These are phyloP conservation scores for Dendroctonus ponderosae DNA, from an alignment of 1,140 invertebrate genomes.

Conservation along the genomic window DNA sequence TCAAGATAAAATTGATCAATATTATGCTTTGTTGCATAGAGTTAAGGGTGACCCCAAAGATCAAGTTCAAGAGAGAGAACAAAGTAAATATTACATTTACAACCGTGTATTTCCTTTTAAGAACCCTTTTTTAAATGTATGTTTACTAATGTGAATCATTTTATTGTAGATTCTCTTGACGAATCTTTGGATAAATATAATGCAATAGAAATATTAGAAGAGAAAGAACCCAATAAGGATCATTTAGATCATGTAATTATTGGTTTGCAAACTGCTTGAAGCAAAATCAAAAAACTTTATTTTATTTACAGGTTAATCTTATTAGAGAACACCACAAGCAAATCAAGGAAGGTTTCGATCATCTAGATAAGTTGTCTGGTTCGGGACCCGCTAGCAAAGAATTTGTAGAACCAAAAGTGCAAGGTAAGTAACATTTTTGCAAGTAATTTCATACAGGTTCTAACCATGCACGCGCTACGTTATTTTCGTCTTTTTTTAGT, in stretches of 20 bases:
- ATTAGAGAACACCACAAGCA: slow-evolving; percentile 75
- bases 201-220: slow-evolving; percentile 60
- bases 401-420: slow-evolving; percentile 87
- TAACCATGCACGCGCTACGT: no score
- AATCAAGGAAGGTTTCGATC: slow-evolving; percentile 78
- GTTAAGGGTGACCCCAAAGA: slow-evolving; percentile 58
- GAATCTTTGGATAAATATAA: slow-evolving; percentile 58
- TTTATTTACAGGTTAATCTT: slow-evolving; percentile 56
- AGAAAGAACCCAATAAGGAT: slow-evolving; percentile 64
- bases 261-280: background rate
- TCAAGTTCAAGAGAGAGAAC: slow-evolving; percentile 55
- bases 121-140: no score
- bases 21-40: slow-evolving; percentile 74
- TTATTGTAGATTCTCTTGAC: slow-evolving; percentile 53
- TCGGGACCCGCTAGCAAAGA: slow-evolving; percentile 76
- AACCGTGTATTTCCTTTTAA: background rate
- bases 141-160: background rate
- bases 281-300: background rate
- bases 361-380: slow-evolving; percentile 69
- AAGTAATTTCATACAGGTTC: background rate
- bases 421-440: slow-evolving; percentile 50
- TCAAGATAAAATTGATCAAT: slow-evolving; percentile 90
- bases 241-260: slow-evolving; percentile 56
- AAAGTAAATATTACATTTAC: slow-evolving; percentile 58
- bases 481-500: no score